phyloP scores from a whole-genome alignment of 37 sponge, comb jelly and placozoan genomes.

The Geodia barretti region DNA sequence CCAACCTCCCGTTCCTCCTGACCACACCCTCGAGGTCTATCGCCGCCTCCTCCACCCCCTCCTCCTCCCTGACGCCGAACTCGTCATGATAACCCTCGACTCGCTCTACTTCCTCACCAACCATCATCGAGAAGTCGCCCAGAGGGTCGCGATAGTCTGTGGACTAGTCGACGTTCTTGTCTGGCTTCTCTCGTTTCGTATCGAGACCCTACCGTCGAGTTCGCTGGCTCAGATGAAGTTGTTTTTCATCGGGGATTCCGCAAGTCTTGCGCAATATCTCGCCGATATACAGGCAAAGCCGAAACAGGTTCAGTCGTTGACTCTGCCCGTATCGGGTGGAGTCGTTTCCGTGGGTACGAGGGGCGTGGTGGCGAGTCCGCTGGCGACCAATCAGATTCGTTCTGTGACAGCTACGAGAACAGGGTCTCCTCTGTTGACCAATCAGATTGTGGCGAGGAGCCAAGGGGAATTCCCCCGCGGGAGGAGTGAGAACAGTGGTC shows the following conservation, averaged over 20 bases:
- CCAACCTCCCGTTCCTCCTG: conserved; percentile 19
- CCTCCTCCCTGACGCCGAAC: conserved; percentile 43
- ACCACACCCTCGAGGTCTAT: conserved; percentile 27
- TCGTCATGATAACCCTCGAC: conserved; percentile 31
- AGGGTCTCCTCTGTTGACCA: not conserved
- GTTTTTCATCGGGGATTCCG: not conserved
- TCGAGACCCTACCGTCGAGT: conserved; percentile 6
- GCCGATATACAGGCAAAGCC: conserved; percentile 2
- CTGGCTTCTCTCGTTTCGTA: not conserved
- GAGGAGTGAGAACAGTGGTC: not conserved
- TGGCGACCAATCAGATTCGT: conserved; percentile 7
- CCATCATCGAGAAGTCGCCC: conserved; percentile 14
- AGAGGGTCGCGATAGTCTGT: not conserved
- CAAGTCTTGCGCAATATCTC: conserved; percentile 3
- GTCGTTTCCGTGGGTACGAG: too few species aligned
- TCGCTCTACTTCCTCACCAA: conserved; percentile 52
- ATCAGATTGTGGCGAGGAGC: not conserved
- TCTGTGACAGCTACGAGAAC: not conserved
- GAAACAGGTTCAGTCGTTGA: not conserved
- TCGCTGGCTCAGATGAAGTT: conserved; percentile 5
- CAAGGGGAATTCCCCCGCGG: not conserved
- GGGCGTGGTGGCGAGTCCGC: too few species aligned
- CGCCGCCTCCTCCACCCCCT: conserved; percentile 27
- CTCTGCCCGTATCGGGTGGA: not conserved
- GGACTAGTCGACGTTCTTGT: conserved; percentile 7